Conservation (phyloP, 1,140 invertebrate species). For the Drosophila grimshawi region DNA sequence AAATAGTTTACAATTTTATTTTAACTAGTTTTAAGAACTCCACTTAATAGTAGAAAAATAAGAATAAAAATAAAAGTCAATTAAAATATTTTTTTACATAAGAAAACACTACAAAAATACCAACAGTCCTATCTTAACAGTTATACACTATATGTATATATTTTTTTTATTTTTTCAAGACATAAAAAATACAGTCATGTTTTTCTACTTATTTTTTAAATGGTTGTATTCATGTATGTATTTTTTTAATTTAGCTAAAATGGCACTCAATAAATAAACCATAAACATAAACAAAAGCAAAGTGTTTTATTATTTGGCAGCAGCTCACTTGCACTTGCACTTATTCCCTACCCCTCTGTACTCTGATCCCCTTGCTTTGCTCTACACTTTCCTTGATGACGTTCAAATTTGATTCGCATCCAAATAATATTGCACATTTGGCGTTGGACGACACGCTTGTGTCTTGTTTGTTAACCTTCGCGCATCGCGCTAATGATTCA, state of each 20-base stretch:
- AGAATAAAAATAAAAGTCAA: no score
- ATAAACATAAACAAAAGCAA: slow-evolving; percentile 28
- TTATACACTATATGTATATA: background rate
- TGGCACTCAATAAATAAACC: background rate
- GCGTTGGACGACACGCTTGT: slow-evolving; percentile 44
- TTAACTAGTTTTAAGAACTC: no score
- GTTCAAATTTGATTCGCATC: slow-evolving; percentile 53
- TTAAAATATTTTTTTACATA: no score
- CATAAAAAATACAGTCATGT: background rate
- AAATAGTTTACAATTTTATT: no score
- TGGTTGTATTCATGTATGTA: no score
- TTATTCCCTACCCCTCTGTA: background rate
- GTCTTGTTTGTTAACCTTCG: slow-evolving; percentile 60
- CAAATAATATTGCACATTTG: slow-evolving; percentile 44
- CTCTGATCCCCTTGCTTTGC: background rate
- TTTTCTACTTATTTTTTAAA: no score
- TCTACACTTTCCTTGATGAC: slow-evolving; percentile 28
- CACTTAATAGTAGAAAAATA: no score
- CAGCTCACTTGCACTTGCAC: background rate
- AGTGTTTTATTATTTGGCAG: slow-evolving; percentile 10
- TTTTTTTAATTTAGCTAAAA: no score
- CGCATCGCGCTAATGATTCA: slow-evolving; percentile 69
- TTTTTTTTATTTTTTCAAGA: no score
- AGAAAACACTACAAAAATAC: no score
- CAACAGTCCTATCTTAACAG: no score